A percentile compares a stretch with the other conserved stretches of the same genome.
These are phyloP conservation scores for Hydroisotoma schaefferi DNA, from an alignment of 2,888 invertebrate species.

Conservation along the genomic window DNA sequence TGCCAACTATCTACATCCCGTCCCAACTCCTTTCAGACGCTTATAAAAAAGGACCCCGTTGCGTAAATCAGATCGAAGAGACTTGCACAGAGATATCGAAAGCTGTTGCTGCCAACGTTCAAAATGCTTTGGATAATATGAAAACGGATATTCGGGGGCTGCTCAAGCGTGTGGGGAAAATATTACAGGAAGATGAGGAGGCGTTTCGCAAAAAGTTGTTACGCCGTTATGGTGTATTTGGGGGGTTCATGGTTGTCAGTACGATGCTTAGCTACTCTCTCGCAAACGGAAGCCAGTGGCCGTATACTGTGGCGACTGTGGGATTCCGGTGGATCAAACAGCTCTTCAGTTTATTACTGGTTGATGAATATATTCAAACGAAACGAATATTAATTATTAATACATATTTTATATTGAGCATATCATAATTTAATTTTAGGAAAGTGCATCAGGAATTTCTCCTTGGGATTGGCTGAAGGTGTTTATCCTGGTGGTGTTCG, in stretches of 20 bases:
- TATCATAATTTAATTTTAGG: no score
- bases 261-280: background rate
- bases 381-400: no score
- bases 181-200: constrained; percentile 52
- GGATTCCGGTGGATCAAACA: no score
- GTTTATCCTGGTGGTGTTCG: no score
- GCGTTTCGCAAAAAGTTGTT: constrained; percentile 28
- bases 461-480: no score
- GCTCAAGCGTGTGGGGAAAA: constrained; percentile 52
- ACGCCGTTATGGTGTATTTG: background rate
- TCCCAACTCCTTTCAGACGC: constrained; percentile 46
- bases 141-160: constrained; percentile 54
- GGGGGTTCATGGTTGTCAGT: background rate
- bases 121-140: constrained; percentile 58
- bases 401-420: no score
- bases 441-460: no score
- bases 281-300: no score
- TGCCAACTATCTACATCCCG: constrained; percentile 60
- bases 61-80: constrained; percentile 59
- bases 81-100: constrained; percentile 58
- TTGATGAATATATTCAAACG: no score
- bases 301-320: no score
- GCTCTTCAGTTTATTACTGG: no score
- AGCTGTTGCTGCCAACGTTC: constrained; percentile 58
- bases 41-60: constrained; percentile 49